A percentile compares a stretch with the other conserved stretches of the same genome.
phyloP scores from a whole-genome alignment of 2,113 vertebrate genomes.

The Bolborhynchus lineola region DNA sequence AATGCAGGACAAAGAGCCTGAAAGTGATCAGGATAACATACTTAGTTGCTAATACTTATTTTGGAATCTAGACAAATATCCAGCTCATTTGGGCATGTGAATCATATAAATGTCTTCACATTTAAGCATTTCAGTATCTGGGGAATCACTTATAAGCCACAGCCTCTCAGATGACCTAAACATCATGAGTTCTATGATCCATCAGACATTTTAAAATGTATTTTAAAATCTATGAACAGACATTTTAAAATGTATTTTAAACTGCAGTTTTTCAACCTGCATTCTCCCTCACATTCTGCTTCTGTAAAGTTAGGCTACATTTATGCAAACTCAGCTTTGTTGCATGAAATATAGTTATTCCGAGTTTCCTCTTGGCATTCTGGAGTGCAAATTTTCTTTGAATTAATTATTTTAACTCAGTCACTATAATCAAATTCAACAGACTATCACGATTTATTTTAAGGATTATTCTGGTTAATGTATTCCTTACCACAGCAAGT shows the following conservation, averaged over 20 bases:
- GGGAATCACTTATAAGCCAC: not conserved
- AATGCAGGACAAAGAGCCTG: not conserved
- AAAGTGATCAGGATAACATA: not conserved
- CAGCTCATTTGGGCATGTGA: not conserved
- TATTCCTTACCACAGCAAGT: slow-evolving; percentile 35
- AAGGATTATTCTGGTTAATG: slow-evolving; percentile 58
- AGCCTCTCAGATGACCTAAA: not conserved
- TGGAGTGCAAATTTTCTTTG: not conserved
- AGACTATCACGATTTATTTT: slow-evolving; percentile 48
- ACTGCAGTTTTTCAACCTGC: not conserved
- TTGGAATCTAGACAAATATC: not conserved
- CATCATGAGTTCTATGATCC: not conserved
- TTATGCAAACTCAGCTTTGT: slow-evolving; percentile 39
- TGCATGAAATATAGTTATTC: not conserved
- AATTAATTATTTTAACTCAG: slow-evolving; percentile 58
- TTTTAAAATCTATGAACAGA: not conserved
- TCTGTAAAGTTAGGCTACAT: not conserved
- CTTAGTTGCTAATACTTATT: not conserved
- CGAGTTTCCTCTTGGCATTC: not conserved
- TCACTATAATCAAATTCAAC: slow-evolving; percentile 43
- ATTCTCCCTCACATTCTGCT: not conserved
- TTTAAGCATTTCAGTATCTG: not conserved
- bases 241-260: not conserved
- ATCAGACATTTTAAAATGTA: not conserved
- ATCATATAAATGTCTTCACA: not conserved